Evolutionary conservation across 2,113 vertebrate species (phyloP).

Genomic region (Panurus biarmicus): DNA sequence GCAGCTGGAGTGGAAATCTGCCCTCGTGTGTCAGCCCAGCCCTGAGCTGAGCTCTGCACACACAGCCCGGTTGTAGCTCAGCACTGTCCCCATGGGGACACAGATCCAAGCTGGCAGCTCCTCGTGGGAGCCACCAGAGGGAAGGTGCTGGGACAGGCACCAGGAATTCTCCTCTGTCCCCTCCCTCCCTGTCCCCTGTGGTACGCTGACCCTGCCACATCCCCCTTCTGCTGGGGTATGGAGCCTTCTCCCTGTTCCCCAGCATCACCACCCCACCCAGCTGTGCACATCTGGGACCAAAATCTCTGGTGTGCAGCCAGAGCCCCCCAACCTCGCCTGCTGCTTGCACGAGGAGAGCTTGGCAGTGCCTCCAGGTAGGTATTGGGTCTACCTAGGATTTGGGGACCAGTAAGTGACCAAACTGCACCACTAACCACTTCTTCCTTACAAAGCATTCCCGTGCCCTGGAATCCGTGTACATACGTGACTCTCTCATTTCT

Average conservation of each 20-base stretch:
- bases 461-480: constrained; percentile 16
- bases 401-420: background rate
- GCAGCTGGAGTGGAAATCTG: background rate
- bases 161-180: background rate
- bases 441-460: background rate
- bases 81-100: background rate
- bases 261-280: background rate
- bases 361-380: background rate
- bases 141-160: background rate
- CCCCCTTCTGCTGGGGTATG: background rate
- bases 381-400: background rate
- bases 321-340: fast-evolving
- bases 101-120: background rate
- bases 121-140: background rate
- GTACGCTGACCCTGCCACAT: background rate
- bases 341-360: background rate
- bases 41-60: background rate
- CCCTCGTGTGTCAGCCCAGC: background rate
- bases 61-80: background rate
- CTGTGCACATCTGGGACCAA: background rate
- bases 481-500: background rate
- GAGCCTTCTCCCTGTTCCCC: background rate
- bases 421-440: constrained; percentile 2
- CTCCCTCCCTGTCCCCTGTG: background rate
- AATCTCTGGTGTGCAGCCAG: background rate